These are phyloP conservation scores for Argyrosomus regius DNA, from an alignment of 2,797 vertebrate genomes.

Conservation along the genomic window DNA sequence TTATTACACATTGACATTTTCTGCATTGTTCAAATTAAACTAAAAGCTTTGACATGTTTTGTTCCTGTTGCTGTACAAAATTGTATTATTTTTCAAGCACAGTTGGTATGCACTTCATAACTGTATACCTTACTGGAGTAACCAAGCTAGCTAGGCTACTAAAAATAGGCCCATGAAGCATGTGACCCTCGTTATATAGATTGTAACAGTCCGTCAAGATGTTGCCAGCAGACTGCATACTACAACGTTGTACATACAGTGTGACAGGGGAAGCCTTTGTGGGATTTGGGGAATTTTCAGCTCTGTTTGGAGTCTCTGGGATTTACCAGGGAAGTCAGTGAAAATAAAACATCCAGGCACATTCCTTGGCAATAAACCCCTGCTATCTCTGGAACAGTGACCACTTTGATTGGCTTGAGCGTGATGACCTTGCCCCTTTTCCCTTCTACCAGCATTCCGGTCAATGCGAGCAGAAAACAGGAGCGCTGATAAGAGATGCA, in stretches of 20 bases:
- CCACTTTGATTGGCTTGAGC: slow-evolving; percentile 82
- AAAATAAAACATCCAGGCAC: slow-evolving; percentile 55
- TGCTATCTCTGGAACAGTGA: slow-evolving; percentile 76
- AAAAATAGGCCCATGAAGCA: not conserved
- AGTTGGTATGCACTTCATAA: not conserved
- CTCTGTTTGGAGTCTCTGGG: slow-evolving; percentile 52
- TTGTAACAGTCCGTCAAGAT: not conserved
- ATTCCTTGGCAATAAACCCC: slow-evolving; percentile 74
- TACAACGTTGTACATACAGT: not conserved
- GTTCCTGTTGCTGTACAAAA: not conserved
- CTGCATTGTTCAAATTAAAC: not conserved
- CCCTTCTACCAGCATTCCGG: slow-evolving; percentile 73
- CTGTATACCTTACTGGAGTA: not conserved
- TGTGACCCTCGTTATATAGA: not conserved
- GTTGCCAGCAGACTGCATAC: not conserved
- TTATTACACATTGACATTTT: not conserved
- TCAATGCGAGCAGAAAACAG: slow-evolving; percentile 78
- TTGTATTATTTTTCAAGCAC: not conserved
- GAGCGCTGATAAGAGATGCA: slow-evolving; percentile 75
- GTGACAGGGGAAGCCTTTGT: slow-evolving; percentile 28
- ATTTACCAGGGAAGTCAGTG: slow-evolving; percentile 56
- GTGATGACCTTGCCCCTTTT: slow-evolving; percentile 81
- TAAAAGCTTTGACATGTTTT: not conserved
- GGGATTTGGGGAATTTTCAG: slow-evolving; percentile 1
- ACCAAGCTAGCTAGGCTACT: not conserved